A percentile compares a stretch with the other conserved stretches of the same genome.
These are phyloP conservation scores for Poeciliopsis paucimaculata DNA, from an alignment of 2,797 vertebrate genomes.

Conservation along the genomic window DNA sequence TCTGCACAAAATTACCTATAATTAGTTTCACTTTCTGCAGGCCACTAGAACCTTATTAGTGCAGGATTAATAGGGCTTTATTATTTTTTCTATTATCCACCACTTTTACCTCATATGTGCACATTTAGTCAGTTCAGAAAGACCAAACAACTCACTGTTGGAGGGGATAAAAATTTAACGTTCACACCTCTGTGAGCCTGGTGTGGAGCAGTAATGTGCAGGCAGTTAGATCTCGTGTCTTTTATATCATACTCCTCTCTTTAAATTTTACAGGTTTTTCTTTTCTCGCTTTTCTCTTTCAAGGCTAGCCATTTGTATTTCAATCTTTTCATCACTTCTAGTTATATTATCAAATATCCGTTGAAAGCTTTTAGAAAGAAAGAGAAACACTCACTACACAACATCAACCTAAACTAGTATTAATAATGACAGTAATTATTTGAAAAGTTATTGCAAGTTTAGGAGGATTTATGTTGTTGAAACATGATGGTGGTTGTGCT, in stretches of 20 bases:
- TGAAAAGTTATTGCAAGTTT: neutral
- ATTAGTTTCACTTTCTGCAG: slow-evolving; percentile 31
- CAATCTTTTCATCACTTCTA: neutral
- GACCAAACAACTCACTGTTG: slow-evolving; percentile 21
- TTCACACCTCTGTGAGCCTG: slow-evolving; percentile 14
- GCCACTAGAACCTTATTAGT: slow-evolving; percentile 19
- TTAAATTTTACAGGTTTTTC: neutral
- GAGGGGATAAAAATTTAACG: slow-evolving; percentile 14
- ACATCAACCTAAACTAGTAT: neutral
- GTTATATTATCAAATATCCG: neutral
- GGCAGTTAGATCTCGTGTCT: slow-evolving; percentile 8
- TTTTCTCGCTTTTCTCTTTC: neutral
- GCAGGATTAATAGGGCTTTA: neutral
- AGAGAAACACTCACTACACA: neutral
- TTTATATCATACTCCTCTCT: slow-evolving; percentile 2
- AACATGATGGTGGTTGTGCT: neutral
- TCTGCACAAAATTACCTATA: slow-evolving; percentile 16
- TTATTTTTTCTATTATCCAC: slow-evolving; percentile 21
- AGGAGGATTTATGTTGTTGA: neutral
- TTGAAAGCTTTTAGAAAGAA: neutral
- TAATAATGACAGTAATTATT: neutral
- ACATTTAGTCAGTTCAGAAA: slow-evolving; percentile 23
- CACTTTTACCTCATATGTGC: slow-evolving; percentile 19
- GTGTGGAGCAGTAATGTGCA: neutral
- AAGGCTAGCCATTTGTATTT: neutral